Conservation (phyloP, 2,797 vertebrate species). For the Channa striata region DNA sequence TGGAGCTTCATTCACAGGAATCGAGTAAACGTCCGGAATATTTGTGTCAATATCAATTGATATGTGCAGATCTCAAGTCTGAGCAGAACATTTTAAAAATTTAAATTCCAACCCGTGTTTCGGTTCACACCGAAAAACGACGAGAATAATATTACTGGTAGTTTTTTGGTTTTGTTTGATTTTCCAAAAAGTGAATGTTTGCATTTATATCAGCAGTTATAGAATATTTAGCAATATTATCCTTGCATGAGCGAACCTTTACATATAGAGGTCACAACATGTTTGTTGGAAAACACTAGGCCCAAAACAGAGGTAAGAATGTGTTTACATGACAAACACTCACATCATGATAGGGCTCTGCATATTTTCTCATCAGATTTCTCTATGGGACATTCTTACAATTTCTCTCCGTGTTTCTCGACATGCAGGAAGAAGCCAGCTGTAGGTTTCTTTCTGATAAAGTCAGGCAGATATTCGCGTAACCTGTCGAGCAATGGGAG, state of each 20-base stretch:
- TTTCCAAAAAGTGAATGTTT: constrained; percentile 57
- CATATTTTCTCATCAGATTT: constrained; percentile 46
- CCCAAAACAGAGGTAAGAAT: constrained; percentile 49
- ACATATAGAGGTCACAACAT: constrained; percentile 62
- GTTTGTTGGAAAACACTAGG: constrained; percentile 50
- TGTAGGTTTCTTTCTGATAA: constrained; percentile 32
- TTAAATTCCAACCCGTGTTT: constrained; percentile 27
- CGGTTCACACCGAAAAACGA: constrained; percentile 33
- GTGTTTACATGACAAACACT: constrained; percentile 64
- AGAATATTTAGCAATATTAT: constrained; percentile 81
- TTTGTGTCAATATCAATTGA: constrained; percentile 66
- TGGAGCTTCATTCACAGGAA: constrained; percentile 56
- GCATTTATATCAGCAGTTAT: constrained; percentile 57
- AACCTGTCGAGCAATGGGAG: constrained; percentile 42
- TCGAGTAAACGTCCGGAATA: constrained; percentile 53
- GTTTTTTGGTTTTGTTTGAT: constrained; percentile 34
- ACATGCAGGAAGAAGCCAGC: constrained; percentile 19
- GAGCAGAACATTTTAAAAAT: constrained; percentile 56
- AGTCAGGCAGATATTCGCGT: constrained; percentile 6
- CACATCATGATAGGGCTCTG: constrained; percentile 48
- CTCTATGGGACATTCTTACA: constrained; percentile 12
- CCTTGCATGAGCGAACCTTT: constrained; percentile 76
- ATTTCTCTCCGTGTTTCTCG: constrained; percentile 23
- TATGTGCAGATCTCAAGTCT: constrained; percentile 54
- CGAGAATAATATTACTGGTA: constrained; percentile 33